Evolutionary conservation across 1,140 invertebrate species (phyloP), one percentile per base, ranked within the genome.

Genomic region (Microplitis demolitor): DNA sequence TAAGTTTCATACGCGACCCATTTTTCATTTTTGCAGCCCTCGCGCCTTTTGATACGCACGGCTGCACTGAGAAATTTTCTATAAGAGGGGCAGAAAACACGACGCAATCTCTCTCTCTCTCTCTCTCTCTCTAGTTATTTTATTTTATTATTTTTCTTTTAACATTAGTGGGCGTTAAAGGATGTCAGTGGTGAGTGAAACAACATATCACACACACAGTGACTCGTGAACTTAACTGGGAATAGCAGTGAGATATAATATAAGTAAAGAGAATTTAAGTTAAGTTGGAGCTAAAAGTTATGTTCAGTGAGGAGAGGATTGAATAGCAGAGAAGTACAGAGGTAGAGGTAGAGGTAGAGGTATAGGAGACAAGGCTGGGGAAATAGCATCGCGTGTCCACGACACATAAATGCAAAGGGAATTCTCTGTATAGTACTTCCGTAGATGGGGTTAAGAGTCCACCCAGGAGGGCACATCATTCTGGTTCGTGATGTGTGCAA

Each of bases 1-100:
- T 24, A 24, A 61, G 31, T 11, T 45, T 33, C 4, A 24, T 35
- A n/a, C 34, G 37, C 63, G 63, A 66, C 63, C 63, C 63, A 66
- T n/a, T 45, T 45, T 45, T 45, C 11, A 45, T 66, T 66, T 66
- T 66, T 66, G n/a, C 63, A 66, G 45, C 63, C 63, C 63, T 66
- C 56, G 56, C 56, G 16, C 16, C 56, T 58, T 58, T 58, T 33
- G 60, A 66, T 51, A 9, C 37, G 63, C 63, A 66, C 63, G 63
- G 37, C 37, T 66, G 63, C 63, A 51, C 37, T 39, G 16, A 50
- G 45, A 66, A 66, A 66, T 66, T 66, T 61, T 33, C 16, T 62
- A 31, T 58, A 62, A 45, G 37, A 66, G 63, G 45, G 63, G 37
- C 63, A 66, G 13, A 50, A 66, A 66, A 50, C 63, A 11, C 37